Percentiles rank a stretch among this genome's conserved stretches.
These are phyloP conservation scores for Pachliopta kotzebuea DNA, from an alignment of 2,888 invertebrate genomes.

Conservation along the genomic window DNA sequence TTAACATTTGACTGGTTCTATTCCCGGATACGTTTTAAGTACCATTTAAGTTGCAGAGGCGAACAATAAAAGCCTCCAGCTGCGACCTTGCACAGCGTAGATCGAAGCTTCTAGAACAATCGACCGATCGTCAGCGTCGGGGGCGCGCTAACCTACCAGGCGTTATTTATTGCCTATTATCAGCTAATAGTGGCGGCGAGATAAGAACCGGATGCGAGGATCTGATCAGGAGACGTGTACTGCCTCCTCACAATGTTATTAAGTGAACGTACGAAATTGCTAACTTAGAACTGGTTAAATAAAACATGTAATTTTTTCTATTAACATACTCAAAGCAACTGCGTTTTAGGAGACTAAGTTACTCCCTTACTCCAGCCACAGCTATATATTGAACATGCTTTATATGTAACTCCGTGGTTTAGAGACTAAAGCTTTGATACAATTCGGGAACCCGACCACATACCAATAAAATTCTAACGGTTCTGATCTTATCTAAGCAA, in stretches of 20 bases:
- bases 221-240: slow-evolving; percentile 21
- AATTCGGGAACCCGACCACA: too few species aligned
- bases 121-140: slow-evolving; percentile 27
- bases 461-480: too few species aligned
- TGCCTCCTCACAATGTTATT: slow-evolving; percentile 31
- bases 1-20: neutral
- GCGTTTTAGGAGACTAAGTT: too few species aligned
- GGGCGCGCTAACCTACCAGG: slow-evolving; percentile 29
- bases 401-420: too few species aligned
- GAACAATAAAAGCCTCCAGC: slow-evolving; percentile 26
- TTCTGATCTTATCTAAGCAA: too few species aligned
- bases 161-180: slow-evolving; percentile 44
- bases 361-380: too few species aligned
- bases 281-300: slow-evolving; percentile 1
- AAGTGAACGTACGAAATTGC: slow-evolving; percentile 23
- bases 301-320: neutral
- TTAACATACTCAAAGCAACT: too few species aligned
- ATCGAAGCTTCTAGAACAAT: slow-evolving; percentile 21
- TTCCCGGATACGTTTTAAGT: slow-evolving; percentile 2
- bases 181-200: slow-evolving; percentile 34
- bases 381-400: too few species aligned
- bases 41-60: neutral
- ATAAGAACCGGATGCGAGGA: slow-evolving; percentile 39
- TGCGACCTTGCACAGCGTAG: slow-evolving; percentile 22
- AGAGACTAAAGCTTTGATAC: too few species aligned